Conservation (phyloP, 64 coral and sea anemone genomes). For the Porites lutea region DNA sequence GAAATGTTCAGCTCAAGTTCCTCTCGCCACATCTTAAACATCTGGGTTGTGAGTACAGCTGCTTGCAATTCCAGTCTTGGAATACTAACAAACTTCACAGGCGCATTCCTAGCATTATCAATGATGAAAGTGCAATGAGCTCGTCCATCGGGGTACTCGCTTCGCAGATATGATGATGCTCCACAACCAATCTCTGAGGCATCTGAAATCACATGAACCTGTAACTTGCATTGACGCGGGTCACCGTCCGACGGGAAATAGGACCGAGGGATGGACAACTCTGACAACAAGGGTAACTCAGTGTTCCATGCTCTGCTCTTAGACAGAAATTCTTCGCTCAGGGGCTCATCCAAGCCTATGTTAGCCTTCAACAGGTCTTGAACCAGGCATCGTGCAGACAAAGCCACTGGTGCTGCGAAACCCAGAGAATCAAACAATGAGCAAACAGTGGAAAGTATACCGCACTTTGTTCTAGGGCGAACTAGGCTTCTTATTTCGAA, state of each 20-base stretch:
- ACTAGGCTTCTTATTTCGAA: conserved; percentile 1
- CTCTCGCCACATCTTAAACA: conserved; percentile 5
- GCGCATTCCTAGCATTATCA: conserved; percentile 45
- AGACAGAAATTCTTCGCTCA: background rate
- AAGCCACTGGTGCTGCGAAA: conserved; percentile 8
- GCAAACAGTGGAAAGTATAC: conserved; percentile 28
- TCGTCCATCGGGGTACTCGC: background rate
- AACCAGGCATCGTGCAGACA: background rate
- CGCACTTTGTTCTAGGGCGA: conserved; percentile 24
- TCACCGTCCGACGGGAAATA: conserved; percentile 3
- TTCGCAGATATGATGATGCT: conserved; percentile 21
- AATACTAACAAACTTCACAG: conserved; percentile 29
- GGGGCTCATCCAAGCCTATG: too few species aligned
- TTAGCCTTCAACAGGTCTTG: too few species aligned
- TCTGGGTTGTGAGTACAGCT: conserved; percentile 14
- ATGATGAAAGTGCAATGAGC: conserved; percentile 47
- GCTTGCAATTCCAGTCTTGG: conserved; percentile 58
- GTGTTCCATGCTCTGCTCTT: conserved; percentile 16
- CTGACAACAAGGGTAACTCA: conserved; percentile 17
- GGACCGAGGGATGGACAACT: conserved; percentile 34
- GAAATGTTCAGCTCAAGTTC: conserved; percentile 23
- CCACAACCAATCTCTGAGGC: conserved; percentile 39
- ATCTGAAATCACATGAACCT: conserved; percentile 37
- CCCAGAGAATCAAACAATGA: conserved; percentile 27
- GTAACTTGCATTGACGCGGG: background rate